Evolutionary conservation across 2,113 vertebrate genomes (phyloP), one percentile per base, ranked within the genome.

Genomic region (Mus pahari): DNA sequence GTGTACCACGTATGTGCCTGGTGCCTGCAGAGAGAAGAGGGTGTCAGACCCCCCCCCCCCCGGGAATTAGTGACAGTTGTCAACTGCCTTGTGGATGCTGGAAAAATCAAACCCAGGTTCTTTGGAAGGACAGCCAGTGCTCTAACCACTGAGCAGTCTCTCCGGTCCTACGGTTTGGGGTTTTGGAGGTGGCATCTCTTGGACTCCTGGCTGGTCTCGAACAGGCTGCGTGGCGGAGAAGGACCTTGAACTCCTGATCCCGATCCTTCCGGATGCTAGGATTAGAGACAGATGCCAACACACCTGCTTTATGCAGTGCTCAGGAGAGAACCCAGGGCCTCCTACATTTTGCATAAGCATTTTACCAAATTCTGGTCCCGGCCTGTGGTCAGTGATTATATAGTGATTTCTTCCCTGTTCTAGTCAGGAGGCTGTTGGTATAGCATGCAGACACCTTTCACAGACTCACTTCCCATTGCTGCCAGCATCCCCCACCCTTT

Each of bases 401-500:
- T 26, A 68, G 64, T 68, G 19, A 8, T 45, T 24, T 45, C 64
- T 48, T 70, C 33, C 31, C 42, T 86, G 10, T 3, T 3, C 60
- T 10, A 7, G 60, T n/a, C 3, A 36, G 36, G 75, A 58, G 7
- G n/a, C 68, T 33, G 62, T 68, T 42, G 1, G 13, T 31, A 36
- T 28, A 0, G 0, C 0, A 0, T 5, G 10, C n/a, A 8, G 79
- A 24, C 39, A 24, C 62, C 70, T 97, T 96, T 95, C 94, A 88
- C 96, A 62, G 62, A 42, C n/a, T 6, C 86, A 0, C 20, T 94
- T 97, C 96, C 96, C 86, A 31, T 8, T 83, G 58, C 2, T 1
- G 20, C 66, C 24, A 53, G 74, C 58, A 5, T 26, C 42, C 24
- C 11, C 45, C 3, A 7, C 64, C 64, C 19, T 74, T 71, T 33